Conservation (phyloP, 1,140 invertebrate genomes). For the Cherax destructor region DNA sequence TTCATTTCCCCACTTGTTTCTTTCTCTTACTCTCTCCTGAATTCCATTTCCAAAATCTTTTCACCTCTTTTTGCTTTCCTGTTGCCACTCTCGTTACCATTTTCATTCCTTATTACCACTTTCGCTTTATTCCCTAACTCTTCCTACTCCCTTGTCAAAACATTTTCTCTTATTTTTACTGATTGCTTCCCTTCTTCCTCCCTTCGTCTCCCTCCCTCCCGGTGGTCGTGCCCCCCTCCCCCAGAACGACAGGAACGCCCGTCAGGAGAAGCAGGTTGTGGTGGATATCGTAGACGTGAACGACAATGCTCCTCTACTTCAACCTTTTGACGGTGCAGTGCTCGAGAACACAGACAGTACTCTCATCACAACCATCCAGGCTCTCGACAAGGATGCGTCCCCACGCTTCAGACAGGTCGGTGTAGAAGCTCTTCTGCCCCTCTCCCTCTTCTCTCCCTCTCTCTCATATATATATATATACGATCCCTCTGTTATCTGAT, state of each 20-base stretch:
- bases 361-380: constrained; percentile 57
- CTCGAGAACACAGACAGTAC: constrained; percentile 49
- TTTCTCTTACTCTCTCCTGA: not conserved
- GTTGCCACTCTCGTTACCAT: too few species aligned
- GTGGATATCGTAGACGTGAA: constrained; percentile 58
- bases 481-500: too few species aligned
- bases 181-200: too few species aligned
- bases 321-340: constrained; percentile 52
- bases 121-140: too few species aligned
- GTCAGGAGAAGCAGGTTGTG: constrained; percentile 40
- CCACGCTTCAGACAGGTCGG: constrained; percentile 46
- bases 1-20: too few species aligned
- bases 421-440: not conserved
- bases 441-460: not conserved
- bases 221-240: not conserved
- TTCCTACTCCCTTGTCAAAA: too few species aligned
- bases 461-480: too few species aligned
- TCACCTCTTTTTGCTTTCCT: too few species aligned
- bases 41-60: too few species aligned
- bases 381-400: constrained; percentile 47
- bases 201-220: too few species aligned
- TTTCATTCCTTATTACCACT: too few species aligned
- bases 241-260: constrained; percentile 60
- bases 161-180: too few species aligned
- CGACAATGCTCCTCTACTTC: constrained; percentile 55